Conservation (phyloP, 2,888 invertebrate genomes). For the Tuta absoluta region DNA sequence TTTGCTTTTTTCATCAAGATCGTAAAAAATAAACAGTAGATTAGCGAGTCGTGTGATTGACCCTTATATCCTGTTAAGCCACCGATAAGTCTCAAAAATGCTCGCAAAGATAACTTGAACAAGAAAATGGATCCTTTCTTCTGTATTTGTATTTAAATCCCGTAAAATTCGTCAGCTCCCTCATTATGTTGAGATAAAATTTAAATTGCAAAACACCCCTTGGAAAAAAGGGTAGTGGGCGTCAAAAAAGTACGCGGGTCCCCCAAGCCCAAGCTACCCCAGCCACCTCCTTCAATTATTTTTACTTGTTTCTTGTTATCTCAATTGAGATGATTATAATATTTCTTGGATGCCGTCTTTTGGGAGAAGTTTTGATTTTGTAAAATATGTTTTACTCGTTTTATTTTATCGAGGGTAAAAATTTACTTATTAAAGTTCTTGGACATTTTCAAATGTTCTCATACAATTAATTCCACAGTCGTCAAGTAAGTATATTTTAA, state of each 20-base stretch:
- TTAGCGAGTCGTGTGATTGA: too few relatives aligned
- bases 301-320: constrained; percentile 23
- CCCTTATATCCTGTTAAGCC: not conserved
- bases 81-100: constrained; percentile 13
- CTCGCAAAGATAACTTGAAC: constrained; percentile 5
- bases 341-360: constrained; percentile 1
- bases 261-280: constrained; percentile 5
- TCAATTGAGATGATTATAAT: constrained; percentile 19
- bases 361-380: constrained; percentile 3
- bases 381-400: not conserved
- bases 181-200: constrained; percentile 75
- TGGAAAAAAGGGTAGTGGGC: constrained; percentile 73
- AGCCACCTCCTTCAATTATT: constrained; percentile 20
- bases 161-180: constrained; percentile 47
- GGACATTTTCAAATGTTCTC: too few relatives aligned
- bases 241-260: constrained; percentile 62
- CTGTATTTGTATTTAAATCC: constrained; percentile 37
- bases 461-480: too few relatives aligned
- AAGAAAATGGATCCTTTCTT: constrained; percentile 21
- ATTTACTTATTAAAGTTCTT: not conserved
- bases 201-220: constrained; percentile 74
- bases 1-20: too few relatives aligned
- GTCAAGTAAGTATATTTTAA: too few relatives aligned
- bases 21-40: too few relatives aligned
- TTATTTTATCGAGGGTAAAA: not conserved